Percentiles rank a stretch among this genome's conserved stretches.
Evolutionary conservation across 2,113 vertebrate species (phyloP).

Genomic region (Chauna torquata): DNA sequence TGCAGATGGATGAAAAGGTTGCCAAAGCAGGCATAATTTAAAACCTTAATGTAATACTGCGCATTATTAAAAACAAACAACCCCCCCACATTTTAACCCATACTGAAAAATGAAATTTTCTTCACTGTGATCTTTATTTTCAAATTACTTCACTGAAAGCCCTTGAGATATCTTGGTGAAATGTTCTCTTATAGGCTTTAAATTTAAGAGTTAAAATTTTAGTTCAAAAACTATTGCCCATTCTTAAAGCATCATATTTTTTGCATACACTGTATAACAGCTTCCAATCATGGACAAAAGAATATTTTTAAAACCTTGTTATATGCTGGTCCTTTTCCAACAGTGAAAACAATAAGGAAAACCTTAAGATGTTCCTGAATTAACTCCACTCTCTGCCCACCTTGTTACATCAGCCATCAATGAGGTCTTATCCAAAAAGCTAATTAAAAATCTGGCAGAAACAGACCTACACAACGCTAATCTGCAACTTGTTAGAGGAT

Average conservation of each 20-base stretch:
- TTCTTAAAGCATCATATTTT: background rate
- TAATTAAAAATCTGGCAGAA: background rate
- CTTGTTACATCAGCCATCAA: background rate
- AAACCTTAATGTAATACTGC: background rate
- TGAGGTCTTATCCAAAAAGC: background rate
- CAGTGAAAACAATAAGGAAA: background rate
- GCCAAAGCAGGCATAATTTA: background rate
- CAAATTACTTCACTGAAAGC: background rate
- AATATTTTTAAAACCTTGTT: background rate
- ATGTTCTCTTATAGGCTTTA: background rate
- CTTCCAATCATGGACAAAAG: background rate
- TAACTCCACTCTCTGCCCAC: background rate
- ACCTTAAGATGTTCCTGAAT: background rate
- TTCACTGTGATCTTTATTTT: background rate
- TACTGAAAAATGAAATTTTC: background rate
- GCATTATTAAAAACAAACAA: background rate
- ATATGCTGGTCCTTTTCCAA: background rate
- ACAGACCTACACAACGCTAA: background rate
- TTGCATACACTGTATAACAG: background rate
- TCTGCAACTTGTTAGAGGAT: background rate
- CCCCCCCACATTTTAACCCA: background rate
- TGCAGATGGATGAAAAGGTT: background rate
- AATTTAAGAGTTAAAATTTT: background rate
- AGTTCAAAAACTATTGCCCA: background rate
- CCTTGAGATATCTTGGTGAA: background rate